Base-by-base conservation (phyloP, 2,888 invertebrate species). In the Volucella bombylans region DNA sequence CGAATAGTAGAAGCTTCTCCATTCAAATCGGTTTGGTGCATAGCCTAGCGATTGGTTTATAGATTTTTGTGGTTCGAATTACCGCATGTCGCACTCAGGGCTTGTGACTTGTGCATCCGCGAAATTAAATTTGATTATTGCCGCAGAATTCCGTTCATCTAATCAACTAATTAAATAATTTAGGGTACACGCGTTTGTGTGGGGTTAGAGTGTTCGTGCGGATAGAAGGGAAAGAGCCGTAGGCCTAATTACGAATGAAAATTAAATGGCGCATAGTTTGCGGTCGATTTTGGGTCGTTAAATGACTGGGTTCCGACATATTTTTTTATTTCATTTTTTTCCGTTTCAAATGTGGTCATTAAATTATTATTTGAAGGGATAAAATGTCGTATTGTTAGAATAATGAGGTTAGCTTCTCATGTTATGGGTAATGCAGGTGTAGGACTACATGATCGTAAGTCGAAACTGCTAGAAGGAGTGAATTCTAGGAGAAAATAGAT, bases 151-250 rank as follows among this genome's bases (percentile, higher is more conserved):
- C 43, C 55, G 55, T 76, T 79, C 45, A 69, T 54, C 74, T 79
- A 79, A 83, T 83, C 61, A 83, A 71, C 74, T 83, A 83, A 83
- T 83, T 83, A 76, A 83, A 83, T 82, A 69, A 82, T 62, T 79
- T 68, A 47, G 69, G 43, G 69, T 65, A 57, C 64, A 57, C 15
- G 49, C 49, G 43, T 43, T 57, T 8, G 14, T 23, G 10, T 15
- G 4, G 6, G 10, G 31, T 4, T n/a, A 15, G 41, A 12, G 41
- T 47, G 49, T 39, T 38, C 49, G 45, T 39, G 57, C 31, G 45
- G 47, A 31, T 15, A 4, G 49, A 11, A 43, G 12, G n/a, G 23
- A 57, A 31, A 54, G 57, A 38, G 62, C 74, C 69, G 47, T 69
- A 81, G 10, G 39, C 50, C 52, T 76, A 69, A 69, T 81, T 69